Percentiles rank a stretch among this genome's conserved stretches.
These are phyloP conservation scores for Phylloscopus whistleri DNA, from an alignment of 2,113 vertebrate genomes.

Conservation along the genomic window DNA sequence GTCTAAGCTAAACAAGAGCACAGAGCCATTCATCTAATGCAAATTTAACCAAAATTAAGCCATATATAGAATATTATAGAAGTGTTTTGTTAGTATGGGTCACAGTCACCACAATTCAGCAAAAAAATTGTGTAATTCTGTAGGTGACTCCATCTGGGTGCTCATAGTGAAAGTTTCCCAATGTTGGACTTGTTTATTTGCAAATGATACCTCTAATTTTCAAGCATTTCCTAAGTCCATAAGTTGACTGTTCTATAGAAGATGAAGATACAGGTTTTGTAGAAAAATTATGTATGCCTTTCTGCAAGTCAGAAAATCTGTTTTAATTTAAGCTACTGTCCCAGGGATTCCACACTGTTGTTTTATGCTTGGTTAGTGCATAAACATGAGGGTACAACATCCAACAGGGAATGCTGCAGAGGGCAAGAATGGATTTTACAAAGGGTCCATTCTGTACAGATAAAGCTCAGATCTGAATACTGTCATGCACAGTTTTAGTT, in stretches of 20 bases:
- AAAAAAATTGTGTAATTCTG: neutral
- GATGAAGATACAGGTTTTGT: neutral
- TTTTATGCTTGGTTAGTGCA: neutral
- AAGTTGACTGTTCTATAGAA: neutral
- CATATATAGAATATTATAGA: neutral
- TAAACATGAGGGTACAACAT: neutral
- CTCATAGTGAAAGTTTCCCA: neutral
- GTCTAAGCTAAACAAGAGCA: conserved; percentile 32
- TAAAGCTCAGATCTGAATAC: neutral
- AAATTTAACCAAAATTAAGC: conserved; percentile 11
- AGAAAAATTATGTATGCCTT: neutral
- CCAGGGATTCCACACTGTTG: neutral
- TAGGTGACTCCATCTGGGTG: neutral
- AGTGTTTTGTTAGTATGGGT: neutral
- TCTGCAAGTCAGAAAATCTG: neutral
- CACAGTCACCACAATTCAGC: neutral
- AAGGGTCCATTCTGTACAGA: fast-evolving
- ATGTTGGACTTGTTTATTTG: neutral
- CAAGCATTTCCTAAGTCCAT: neutral
- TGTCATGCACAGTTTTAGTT: neutral
- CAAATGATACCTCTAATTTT: neutral
- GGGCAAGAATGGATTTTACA: neutral
- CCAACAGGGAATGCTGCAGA: neutral
- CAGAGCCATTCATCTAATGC: neutral
- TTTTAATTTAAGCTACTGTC: neutral